Evolutionary conservation across 2,797 vertebrate genomes (phyloP).

Genomic region (Enteromius viviparus): DNA sequence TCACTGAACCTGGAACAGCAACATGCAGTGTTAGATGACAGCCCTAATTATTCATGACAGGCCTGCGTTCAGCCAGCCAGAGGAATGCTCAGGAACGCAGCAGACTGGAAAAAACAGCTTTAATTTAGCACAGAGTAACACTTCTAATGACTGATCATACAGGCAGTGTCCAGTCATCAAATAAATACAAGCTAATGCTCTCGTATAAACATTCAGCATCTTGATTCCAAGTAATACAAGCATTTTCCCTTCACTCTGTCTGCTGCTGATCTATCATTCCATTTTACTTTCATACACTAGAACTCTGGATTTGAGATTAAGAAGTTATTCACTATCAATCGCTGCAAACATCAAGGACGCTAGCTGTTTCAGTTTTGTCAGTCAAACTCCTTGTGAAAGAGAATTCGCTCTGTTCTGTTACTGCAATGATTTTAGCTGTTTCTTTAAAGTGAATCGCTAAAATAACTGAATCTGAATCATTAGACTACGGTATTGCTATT

Average conservation of each 20-base stretch:
- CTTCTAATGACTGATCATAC: neutral
- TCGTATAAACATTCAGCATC: conserved; percentile 2
- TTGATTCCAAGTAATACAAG: neutral
- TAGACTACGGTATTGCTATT: neutral
- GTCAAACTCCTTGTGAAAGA: neutral
- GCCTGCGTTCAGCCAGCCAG: conserved; percentile 20
- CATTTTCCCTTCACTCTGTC: neutral
- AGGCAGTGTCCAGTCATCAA: neutral
- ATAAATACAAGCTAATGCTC: conserved; percentile 5
- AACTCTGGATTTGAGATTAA: neutral
- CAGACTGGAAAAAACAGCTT: conserved; percentile 1
- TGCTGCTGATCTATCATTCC: neutral
- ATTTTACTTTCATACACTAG: neutral
- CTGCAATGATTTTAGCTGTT: neutral
- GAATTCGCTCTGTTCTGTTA: neutral
- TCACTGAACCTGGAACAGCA: conserved; percentile 6
- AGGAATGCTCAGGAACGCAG: neutral
- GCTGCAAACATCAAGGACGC: neutral
- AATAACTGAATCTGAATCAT: neutral
- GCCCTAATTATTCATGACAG: conserved; percentile 22
- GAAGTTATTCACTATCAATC: conserved; percentile 2
- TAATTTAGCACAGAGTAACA: conserved; percentile 19
- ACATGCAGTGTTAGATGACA: neutral
- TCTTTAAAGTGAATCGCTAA: neutral
- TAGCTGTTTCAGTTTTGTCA: neutral